phyloP scores from a whole-genome alignment of 1,140 invertebrate genomes.

The Drosophila parvula region DNA sequence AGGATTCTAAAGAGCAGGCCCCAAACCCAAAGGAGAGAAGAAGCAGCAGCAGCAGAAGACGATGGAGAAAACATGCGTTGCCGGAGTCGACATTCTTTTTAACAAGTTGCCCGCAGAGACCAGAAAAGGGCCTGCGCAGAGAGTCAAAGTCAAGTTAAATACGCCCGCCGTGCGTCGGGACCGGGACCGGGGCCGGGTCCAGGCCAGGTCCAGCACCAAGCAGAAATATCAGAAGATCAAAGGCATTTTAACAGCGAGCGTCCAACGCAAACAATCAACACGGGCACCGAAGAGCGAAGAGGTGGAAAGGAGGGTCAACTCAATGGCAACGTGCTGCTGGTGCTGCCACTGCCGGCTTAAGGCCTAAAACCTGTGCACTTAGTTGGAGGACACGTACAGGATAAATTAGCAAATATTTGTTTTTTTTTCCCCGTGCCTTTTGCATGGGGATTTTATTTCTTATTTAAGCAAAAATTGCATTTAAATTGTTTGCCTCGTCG shows the following conservation, averaged over 20 bases:
- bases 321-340: constrained; percentile 44
- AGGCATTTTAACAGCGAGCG: constrained; percentile 81
- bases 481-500: constrained; percentile 73
- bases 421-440: constrained; percentile 50
- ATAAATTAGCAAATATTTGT: constrained; percentile 83
- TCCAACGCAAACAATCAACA: constrained; percentile 81
- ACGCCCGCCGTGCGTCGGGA: constrained; percentile 72
- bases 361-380: constrained; percentile 79
- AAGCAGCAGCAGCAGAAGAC: constrained; percentile 9
- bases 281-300: constrained; percentile 47
- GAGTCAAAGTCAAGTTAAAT: constrained; percentile 75
- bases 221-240: constrained; percentile 82
- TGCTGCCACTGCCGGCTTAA: constrained; percentile 49
- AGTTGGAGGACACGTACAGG: constrained; percentile 81
- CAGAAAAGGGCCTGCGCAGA: constrained; percentile 55
- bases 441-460: constrained; percentile 74
- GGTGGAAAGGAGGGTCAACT: constrained; percentile 44
- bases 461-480: constrained; percentile 83
- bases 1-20: constrained; percentile 14
- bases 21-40: constrained; percentile 5
- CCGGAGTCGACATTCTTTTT: constrained; percentile 79
- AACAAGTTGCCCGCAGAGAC: constrained; percentile 71
- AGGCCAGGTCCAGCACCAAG: constrained; percentile 6
- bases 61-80: constrained; percentile 65
- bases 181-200: constrained; percentile 26